Evolutionary conservation across 64 coral and sea anemone genomes (phyloP), one percentile per base, ranked within the genome.

Genomic region (Anthopleura sola): DNA sequence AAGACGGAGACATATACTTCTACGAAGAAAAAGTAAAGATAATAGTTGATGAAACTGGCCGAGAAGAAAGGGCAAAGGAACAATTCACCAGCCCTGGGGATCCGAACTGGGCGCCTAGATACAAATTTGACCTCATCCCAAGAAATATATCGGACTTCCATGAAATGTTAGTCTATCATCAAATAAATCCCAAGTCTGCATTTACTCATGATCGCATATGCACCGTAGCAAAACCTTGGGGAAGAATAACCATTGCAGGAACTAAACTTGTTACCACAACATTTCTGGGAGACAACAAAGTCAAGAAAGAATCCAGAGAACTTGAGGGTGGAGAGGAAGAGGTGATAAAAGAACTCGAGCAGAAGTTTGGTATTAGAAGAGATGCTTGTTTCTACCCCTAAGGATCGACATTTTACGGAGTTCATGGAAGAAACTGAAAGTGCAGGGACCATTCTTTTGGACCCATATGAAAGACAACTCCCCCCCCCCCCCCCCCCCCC

Each of bases 341-440:
- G 16, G 64, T 90, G 21, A 79, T 76, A 19, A 62, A 60, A 16
- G 86, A 87, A 62, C 86, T 87, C 14, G 86, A 79, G n/a, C 48
- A 80, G 29, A 87, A 80, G 26, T 80, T 79, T 82, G 86, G 86
- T 28, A 80, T 87, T 79, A 62, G 53, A 80, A 87, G 33, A 87
- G 75, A 80, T 24, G 50, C 50, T 53, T 53, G 50, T 53, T 53
- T 13, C 1, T 53, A 53, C 16, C 50, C 50, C 16, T 7, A 53
- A 12, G 50, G 40, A 0, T 44, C 4, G 40, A 44, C 40, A 44
- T 44, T n/a, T n/a, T n/a, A n/a, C n/a, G n/a, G n/a, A n/a, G n/a
- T n/a, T n/a, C n/a, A n/a, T n/a, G n/a, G n/a, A n/a, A n/a, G n/a
- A n/a, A n/a, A n/a, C n/a, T n/a, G n/a, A n/a, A n/a, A n/a, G n/a